Conservation (phyloP, 2,888 invertebrate genomes). For the Hedychridium roseum region DNA sequence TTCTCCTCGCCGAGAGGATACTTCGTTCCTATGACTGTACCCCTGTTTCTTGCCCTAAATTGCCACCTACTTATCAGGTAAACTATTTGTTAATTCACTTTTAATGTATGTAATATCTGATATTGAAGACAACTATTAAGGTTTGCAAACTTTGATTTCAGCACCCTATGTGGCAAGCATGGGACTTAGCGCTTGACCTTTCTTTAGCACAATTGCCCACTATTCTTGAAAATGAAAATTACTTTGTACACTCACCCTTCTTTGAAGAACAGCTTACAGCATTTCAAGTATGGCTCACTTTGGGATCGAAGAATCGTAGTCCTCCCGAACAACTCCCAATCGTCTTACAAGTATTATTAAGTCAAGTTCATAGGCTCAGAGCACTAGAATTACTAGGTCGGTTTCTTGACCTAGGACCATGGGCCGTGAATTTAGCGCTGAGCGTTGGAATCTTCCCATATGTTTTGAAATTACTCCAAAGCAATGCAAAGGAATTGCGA, state of each 20-base stretch:
- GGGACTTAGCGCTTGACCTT: conserved; percentile 96
- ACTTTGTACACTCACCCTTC: conserved; percentile 84
- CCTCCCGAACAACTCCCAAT: conserved; percentile 97
- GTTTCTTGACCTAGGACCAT: conserved; percentile 94
- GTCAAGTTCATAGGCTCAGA: conserved; percentile 86
- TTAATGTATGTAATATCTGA: neutral
- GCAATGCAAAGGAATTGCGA: conserved; percentile 89
- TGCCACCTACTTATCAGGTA: conserved; percentile 89
- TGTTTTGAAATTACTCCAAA: conserved; percentile 95
- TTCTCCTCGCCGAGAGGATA: conserved; percentile 93
- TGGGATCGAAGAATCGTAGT: conserved; percentile 78
- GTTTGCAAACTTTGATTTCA: conserved; percentile 51
- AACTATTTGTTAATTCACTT: conserved; percentile 12
- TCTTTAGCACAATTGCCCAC: conserved; percentile 90
- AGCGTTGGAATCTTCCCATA: conserved; percentile 99
- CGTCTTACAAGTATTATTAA: conserved; percentile 87
- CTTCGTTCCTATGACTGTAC: conserved; percentile 96
- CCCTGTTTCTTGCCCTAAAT: conserved; percentile 90
- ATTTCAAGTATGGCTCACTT: conserved; percentile 93
- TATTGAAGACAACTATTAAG: neutral
- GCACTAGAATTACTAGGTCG: conserved; percentile 93
- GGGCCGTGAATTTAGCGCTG: conserved; percentile 95
- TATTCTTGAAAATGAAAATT: conserved; percentile 71
- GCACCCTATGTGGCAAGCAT: conserved; percentile 95
- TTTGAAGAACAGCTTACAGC: conserved; percentile 98